Evolutionary conservation across 2,797 vertebrate genomes (phyloP), one percentile per base, ranked within the genome.

Genomic region (Pempheris klunzingeri): DNA sequence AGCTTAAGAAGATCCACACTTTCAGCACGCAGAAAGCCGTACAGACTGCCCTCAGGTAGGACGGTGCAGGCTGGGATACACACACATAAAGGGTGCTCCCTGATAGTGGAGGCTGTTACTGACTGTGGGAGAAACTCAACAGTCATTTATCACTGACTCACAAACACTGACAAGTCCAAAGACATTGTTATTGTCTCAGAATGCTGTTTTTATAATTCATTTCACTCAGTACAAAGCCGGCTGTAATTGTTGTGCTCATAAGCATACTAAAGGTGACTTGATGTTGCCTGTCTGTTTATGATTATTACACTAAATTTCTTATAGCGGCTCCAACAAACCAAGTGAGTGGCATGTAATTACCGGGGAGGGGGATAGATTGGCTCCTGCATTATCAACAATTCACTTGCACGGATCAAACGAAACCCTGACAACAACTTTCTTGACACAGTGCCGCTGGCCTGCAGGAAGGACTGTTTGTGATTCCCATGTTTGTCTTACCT

Each of bases 381-480:
- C 54, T 52, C 39, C 38, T 58, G 59, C 54, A 34, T 80, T 61
- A 61, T 75, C 30, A 68, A 71, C 52, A 63, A 80, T 71, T 72
- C 41, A 79, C 72, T 67, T 47, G 52, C 49, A 68, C 11, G 15
- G 75, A 65, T 80, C 69, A 75, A 76, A 81, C 7, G 0, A 66
- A 82, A 69, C 0, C 32, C 44, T 58, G 61, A 67, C 58, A 50
- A 32, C 63, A 74, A 52, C 61, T 76, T 61, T 68, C 34, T 38
- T 20, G 55, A 46, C 71, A 50, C 44, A 28, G 54, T n/a, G n/a
- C 32, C 26, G 50, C 57, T 38, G 54, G 80, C 53, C 80, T 74
- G 64, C 46, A 52, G 80, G 79, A 81, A 81, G 28, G 49, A 52
- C 32, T 64, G 59, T 55, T 75, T 80, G 63, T 22, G 36, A 80